Conservation (phyloP, 1,140 invertebrate genomes). For the Cydia fagiglandana region DNA sequence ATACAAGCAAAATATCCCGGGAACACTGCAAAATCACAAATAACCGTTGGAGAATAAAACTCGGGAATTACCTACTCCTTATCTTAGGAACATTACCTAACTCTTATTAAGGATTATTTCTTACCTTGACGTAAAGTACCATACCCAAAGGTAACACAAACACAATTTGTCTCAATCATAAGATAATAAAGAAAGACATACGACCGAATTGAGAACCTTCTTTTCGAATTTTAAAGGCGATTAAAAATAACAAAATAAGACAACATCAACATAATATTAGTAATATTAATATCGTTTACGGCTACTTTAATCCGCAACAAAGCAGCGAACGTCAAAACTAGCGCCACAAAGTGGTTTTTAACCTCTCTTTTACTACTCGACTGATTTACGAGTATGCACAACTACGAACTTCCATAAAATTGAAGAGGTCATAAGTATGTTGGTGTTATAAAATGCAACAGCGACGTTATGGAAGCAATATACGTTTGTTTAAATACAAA, state of each 20-base stretch:
- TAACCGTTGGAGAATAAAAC: neutral
- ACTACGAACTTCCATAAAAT: neutral
- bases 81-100: neutral
- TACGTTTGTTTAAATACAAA: neutral
- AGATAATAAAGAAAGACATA: no score
- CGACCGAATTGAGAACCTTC: no score
- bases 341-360: neutral
- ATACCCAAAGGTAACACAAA: no score
- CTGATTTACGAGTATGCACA: slow-evolving; percentile 14
- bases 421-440: neutral
- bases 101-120: neutral
- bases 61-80: neutral
- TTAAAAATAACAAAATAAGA: neutral
- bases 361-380: neutral
- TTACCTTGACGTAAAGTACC: no score
- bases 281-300: neutral
- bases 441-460: neutral
- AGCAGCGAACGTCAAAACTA: neutral
- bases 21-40: neutral
- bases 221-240: no score
- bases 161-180: no score
- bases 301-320: neutral
- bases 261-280: neutral
- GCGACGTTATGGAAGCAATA: neutral
- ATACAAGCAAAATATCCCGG: neutral